Conservation (phyloP, 2,888 invertebrate genomes). For the Eupeodes latifasciatus region DNA sequence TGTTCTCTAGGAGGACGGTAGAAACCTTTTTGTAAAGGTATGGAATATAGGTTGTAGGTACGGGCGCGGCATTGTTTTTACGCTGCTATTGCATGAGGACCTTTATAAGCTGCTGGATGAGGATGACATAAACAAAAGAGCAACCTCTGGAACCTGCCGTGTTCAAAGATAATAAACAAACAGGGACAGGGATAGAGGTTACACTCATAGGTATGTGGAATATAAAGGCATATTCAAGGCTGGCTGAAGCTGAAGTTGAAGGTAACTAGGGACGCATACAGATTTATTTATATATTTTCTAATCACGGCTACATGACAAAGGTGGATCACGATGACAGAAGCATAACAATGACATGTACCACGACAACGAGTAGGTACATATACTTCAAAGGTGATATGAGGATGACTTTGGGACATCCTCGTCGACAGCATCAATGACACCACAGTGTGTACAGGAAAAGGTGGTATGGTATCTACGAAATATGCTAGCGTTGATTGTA, state of each 20-base stretch:
- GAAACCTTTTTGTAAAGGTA: neutral
- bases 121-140: constrained; percentile 47
- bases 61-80: neutral
- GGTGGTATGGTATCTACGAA: neutral
- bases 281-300: constrained; percentile 67
- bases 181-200: neutral
- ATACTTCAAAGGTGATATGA: constrained; percentile 46
- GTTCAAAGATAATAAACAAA: constrained; percentile 20
- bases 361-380: neutral
- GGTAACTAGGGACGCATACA: constrained; percentile 24
- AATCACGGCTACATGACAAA: constrained; percentile 73
- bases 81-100: constrained; percentile 34
- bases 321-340: constrained; percentile 69
- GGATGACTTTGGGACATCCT: constrained; percentile 25
- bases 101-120: constrained; percentile 53
- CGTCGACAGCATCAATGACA: constrained; percentile 31
- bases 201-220: neutral
- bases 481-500: constrained; percentile 14
- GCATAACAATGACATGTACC: constrained; percentile 52
- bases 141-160: constrained; percentile 25
- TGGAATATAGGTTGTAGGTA: no score
- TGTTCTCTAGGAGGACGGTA: neutral
- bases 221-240: constrained; percentile 32
- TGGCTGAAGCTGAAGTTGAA: neutral
- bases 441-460: constrained; percentile 12